Evolutionary conservation across 2,888 invertebrate species (phyloP), one percentile per base, ranked within the genome.

Genomic region (Odontothrips loti): DNA sequence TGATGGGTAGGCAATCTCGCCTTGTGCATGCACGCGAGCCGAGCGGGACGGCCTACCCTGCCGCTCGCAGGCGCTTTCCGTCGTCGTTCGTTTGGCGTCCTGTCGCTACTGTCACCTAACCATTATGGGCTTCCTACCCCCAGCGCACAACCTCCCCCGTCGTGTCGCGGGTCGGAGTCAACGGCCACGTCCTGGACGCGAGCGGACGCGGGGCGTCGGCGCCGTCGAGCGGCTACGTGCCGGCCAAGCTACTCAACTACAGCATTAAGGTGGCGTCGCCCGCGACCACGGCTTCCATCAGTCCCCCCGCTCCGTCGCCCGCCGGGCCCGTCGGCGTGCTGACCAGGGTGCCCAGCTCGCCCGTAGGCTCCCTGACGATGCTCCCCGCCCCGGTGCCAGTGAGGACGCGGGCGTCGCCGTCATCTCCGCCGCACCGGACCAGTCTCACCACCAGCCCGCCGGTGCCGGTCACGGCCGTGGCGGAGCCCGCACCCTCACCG

Each of bases 291-390:
- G n/a, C 68, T 9, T 23, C 68, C 23, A 4, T 12, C 68, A 27
- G 68, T 9, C 27, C 68, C 8, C 27, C 20, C 81, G 83, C 84
- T 80, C 83, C 85, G 47, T 84, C 84, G 29, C 82, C 84, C 23
- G 82, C 83, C 78, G 82, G 83, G 15, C 23, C 23, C 3, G 68
- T 75, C 23, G 68, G 68, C 68, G 68, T 27, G 27, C 23, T 27
- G 27, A 12, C 68, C 68, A 75, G 68, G 27, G 29, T 84, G 84
- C 47, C 83, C 84, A 80, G 84, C 84, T 15, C 83, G 83, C 81
- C 83, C 84, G 81, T 84, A 84, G 51, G 84, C 84, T 43, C 83
- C 84, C 27, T 81, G 48, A 80, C 79, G 15, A 82, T 80, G 79
- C 34, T 79, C 80, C 82, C 80, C 15, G 81, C 81, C 17, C 79